Evolutionary conservation across 1,140 invertebrate species (phyloP).

Genomic region (Monomorium pharaonis): DNA sequence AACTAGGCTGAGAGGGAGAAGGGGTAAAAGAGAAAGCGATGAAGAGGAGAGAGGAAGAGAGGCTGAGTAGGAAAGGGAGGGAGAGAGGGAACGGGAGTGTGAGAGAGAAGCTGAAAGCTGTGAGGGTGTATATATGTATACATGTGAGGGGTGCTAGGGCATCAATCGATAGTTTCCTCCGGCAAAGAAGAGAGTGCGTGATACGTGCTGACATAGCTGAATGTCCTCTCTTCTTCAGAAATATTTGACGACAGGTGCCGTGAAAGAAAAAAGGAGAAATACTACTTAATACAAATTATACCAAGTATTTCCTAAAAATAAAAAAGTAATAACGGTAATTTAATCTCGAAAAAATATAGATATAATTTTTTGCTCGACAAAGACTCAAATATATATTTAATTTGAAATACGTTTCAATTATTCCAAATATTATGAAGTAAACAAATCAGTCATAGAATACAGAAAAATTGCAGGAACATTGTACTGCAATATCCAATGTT

Average conservation of each 20-base stretch:
- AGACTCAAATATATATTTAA: not conserved
- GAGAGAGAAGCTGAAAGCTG: constrained; percentile 43
- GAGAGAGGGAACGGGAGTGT: constrained; percentile 26
- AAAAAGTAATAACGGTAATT: not conserved
- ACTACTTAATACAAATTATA: constrained; percentile 52
- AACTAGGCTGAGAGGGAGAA: constrained; percentile 63
- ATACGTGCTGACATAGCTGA: constrained; percentile 72
- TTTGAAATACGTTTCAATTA: not conserved
- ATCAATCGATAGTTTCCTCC: constrained; percentile 80
- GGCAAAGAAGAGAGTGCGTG: constrained; percentile 69
- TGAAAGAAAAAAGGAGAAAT: constrained; percentile 34
- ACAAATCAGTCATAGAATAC: not conserved
- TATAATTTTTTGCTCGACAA: not conserved
- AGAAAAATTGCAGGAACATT: too few species aligned
- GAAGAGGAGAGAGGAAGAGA: not conserved
- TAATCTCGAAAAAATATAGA: not conserved
- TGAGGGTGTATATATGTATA: constrained; percentile 67
- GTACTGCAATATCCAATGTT: too few species aligned
- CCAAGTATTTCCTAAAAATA: not conserved
- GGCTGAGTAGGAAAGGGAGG: constrained; percentile 11
- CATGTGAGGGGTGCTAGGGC: constrained; percentile 72
- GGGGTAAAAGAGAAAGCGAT: constrained; percentile 7
- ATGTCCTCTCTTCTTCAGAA: constrained; percentile 66
- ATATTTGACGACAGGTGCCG: constrained; percentile 59
- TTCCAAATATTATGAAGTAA: not conserved